phyloP scores from a whole-genome alignment of 2,797 vertebrate genomes.

The Borostomias antarcticus region DNA sequence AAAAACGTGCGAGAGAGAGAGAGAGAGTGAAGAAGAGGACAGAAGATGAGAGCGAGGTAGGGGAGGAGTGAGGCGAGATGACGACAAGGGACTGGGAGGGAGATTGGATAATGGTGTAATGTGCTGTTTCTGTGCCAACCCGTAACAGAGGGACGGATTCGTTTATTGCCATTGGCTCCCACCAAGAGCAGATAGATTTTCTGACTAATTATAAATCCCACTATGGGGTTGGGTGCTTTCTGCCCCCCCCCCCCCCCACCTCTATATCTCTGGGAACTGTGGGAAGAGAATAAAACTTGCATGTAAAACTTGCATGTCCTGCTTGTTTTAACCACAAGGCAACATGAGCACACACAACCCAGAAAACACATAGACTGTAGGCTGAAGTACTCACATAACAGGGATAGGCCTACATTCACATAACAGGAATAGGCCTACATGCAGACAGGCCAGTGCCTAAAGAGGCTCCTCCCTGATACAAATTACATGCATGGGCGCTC shows the following conservation, averaged over 20 bases:
- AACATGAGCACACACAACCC: constrained; percentile 35
- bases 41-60: background rate
- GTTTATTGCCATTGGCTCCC: constrained; percentile 74
- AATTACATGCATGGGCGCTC: constrained; percentile 16
- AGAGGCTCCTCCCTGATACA: constrained; percentile 45
- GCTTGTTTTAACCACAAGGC: constrained; percentile 21
- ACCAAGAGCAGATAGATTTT: constrained; percentile 62
- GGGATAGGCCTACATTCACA: constrained; percentile 42
- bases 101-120: constrained; percentile 78
- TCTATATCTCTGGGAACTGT: constrained; percentile 14
- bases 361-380: constrained; percentile 25
- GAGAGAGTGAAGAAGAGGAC: constrained; percentile 30
- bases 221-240: constrained; percentile 46
- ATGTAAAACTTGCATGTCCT: constrained; percentile 7
- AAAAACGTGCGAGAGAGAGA: constrained; percentile 53
- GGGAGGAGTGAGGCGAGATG: constrained; percentile 65
- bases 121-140: constrained; percentile 85
- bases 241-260: constrained; percentile 42
- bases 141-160: constrained; percentile 78
- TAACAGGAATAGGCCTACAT: no score
- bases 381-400: constrained; percentile 20
- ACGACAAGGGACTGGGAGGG: constrained; percentile 75
- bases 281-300: background rate
- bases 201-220: constrained; percentile 63
- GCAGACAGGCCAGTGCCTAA: constrained; percentile 42